phyloP scores from a whole-genome alignment of 30 jellyfish, hydroid and myxozoan species.

The Rhopilema esculentum region DNA sequence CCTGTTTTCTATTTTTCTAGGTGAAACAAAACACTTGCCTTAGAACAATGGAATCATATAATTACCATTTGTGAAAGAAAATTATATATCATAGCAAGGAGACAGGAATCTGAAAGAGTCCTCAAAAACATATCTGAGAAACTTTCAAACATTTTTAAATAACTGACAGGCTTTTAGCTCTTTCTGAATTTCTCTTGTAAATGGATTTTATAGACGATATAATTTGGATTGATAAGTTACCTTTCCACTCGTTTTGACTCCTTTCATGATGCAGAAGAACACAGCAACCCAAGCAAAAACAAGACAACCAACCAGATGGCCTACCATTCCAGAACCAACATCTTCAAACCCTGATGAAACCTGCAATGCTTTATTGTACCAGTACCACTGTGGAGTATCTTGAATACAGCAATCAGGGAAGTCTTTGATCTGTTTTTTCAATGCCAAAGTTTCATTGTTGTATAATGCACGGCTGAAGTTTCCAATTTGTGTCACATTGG shows the following conservation, averaged over 20 bases:
- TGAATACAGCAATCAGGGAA: conserved; percentile 86
- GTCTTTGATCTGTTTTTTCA: conserved; percentile 18
- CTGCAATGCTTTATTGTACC: conserved; percentile 76
- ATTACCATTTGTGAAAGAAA: no score
- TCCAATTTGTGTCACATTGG: conserved; percentile 30
- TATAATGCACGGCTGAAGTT: conserved; percentile 31
- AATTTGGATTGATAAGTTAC: no score
- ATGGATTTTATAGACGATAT: no score
- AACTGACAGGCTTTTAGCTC: no score
- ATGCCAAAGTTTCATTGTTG: conserved; percentile 37
- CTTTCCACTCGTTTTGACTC: conserved; percentile 87
- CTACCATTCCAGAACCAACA: conserved; percentile 66
- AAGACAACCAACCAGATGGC: conserved; percentile 80
- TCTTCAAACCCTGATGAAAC: conserved; percentile 68
- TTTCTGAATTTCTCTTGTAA: no score
- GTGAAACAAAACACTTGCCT: no score
- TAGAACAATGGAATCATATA: no score
- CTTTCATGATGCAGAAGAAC: conserved; percentile 79
- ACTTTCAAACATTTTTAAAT: no score
- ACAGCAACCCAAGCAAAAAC: conserved; percentile 80
- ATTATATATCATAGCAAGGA: no score
- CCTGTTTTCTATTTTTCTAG: no score
- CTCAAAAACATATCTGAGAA: no score
- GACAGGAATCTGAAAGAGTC: no score
- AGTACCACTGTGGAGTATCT: conserved; percentile 75